Base-by-base conservation (phyloP, 2,888 invertebrate species). In the Drosophila monieri region DNA sequence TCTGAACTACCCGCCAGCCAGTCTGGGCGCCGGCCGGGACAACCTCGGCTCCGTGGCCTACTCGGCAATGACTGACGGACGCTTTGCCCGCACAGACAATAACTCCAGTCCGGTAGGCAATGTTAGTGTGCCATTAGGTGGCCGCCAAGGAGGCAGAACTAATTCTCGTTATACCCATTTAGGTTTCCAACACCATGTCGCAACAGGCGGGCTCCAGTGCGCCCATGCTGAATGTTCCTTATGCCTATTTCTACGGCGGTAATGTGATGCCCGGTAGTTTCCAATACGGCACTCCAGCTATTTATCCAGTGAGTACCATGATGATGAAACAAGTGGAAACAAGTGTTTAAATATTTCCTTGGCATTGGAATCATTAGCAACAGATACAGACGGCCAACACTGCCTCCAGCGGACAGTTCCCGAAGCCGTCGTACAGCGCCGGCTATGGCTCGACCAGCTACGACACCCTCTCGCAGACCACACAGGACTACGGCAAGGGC, bases 351-450 rank as follows among this genome's bases (percentile, higher is more conserved):
- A 37, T 43, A 4, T 2, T 9, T 27, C 27, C 27, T 9, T 9
- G 8, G 27, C 3, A 10, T 43, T 37, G 41, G 23, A 57, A 53
- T 44, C 21, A 25, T 37, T 71, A 92, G 85, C 90, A 94, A 93
- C 94, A 95, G 94, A 93, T 95, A 89, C 95, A 95, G 72, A 93
- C 95, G 71, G 95, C 95, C 48, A 96, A 95, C 87, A 94, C 95
- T 53, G 95, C 94, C 76, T 94, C 93, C 72, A 95, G 94, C 83
- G 94, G 94, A 15, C 95, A 95, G 91, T 95, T 94, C 90, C 94
- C 94, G 25, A 95, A 95, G 90, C 93, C 94, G 84, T 93, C 92
- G 58, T 94, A 94, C 83, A 92, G 91, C 64, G 92, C 93, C 53
- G 93, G 93, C 66, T 95, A 95, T 90, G 94, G 93, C 48, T 93